These are phyloP conservation scores for Cariama cristata DNA, from an alignment of 2,113 vertebrate genomes.

Conservation along the genomic window DNA sequence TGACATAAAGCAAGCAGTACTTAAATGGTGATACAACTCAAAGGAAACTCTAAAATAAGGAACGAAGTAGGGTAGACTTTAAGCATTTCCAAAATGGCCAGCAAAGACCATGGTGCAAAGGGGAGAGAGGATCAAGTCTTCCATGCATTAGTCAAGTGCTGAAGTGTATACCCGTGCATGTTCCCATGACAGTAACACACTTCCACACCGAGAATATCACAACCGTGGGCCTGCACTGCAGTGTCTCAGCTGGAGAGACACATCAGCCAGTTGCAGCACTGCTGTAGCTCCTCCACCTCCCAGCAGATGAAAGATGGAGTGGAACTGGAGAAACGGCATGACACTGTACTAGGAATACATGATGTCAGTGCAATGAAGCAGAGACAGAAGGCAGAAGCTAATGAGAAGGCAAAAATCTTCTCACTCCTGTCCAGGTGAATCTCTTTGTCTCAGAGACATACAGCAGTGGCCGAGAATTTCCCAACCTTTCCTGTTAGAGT, in stretches of 20 bases:
- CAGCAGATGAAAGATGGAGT: neutral
- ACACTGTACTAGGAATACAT: neutral
- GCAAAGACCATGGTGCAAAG: neutral
- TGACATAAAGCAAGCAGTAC: neutral
- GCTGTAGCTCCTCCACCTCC: neutral
- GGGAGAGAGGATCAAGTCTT: neutral
- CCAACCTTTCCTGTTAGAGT: neutral
- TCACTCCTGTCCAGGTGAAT: neutral
- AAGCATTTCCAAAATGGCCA: neutral
- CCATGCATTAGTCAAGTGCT: neutral
- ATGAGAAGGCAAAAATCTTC: neutral
- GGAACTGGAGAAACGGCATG: neutral
- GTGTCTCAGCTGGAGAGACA: neutral
- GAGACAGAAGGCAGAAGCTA: neutral
- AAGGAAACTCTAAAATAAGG: neutral
- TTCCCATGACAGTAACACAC: neutral
- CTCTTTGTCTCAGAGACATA: neutral
- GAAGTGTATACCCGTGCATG: fast-evolving
- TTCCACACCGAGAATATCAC: neutral
- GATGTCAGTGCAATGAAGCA: neutral
- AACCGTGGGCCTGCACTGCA: neutral
- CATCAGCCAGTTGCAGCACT: neutral
- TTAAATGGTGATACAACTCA: neutral
- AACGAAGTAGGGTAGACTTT: neutral
- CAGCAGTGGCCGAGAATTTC: neutral